Evolutionary conservation across 1,140 invertebrate species (phyloP).

Genomic region (Stenopsyche tienmushanensis): DNA sequence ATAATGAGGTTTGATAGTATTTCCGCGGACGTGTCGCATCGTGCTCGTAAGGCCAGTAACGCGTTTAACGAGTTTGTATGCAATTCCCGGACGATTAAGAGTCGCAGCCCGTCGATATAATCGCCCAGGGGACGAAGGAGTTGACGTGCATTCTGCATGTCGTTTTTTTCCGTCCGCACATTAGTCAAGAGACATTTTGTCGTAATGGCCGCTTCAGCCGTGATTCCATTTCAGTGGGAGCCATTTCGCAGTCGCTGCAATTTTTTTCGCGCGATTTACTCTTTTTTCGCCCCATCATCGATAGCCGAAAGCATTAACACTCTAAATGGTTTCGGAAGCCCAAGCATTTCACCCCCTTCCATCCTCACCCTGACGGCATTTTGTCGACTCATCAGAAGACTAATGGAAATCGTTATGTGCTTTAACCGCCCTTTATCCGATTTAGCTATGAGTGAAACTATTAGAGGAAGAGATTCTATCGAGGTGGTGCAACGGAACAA

Average conservation of each 20-base stretch:
- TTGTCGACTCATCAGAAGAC: slow-evolving; percentile 2
- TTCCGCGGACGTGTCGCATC: neutral
- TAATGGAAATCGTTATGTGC: slow-evolving; percentile 8
- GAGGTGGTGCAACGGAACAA: too few relatives aligned
- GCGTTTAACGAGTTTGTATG: too few relatives aligned
- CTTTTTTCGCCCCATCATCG: slow-evolving; percentile 5
- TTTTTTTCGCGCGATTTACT: slow-evolving; percentile 23
- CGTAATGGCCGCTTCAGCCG: slow-evolving; percentile 5
- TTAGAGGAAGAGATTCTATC: too few relatives aligned
- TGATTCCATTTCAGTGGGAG: neutral
- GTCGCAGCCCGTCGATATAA: too few relatives aligned
- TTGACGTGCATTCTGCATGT: slow-evolving; percentile 1
- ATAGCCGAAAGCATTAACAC: slow-evolving; percentile 12
- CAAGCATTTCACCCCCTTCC: neutral
- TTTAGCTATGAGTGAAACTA: too few relatives aligned
- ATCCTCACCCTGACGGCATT: neutral
- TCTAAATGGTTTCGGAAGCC: neutral
- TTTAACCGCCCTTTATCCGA: neutral
- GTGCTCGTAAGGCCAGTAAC: too few relatives aligned
- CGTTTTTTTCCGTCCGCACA: neutral
- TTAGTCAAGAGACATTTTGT: neutral
- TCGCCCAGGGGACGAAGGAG: neutral
- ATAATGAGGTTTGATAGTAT: neutral
- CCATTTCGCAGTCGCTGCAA: neutral
- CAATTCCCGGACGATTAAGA: too few relatives aligned